Base-by-base conservation (phyloP, 2,113 vertebrate genomes). In the Micromys minutus region DNA sequence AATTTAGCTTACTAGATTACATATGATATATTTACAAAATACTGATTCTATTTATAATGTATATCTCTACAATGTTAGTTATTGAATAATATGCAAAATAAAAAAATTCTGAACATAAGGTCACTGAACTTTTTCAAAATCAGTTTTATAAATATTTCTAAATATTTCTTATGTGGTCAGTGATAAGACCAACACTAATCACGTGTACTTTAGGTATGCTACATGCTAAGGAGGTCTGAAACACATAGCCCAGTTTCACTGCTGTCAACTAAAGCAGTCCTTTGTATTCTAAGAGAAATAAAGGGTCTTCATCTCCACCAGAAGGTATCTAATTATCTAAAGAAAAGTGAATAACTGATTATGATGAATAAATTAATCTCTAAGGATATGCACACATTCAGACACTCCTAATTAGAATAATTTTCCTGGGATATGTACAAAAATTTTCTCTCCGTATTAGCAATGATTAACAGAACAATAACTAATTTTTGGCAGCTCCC, bases 281-380 rank as follows among this genome's bases (percentile, higher is more conserved):
- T 94, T 81, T 96, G 97, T 91, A 94, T 96, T 98, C 76, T 91
- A 95, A 95, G 92, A 97, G 97, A 98, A 98, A 94, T 94, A 95
- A 97, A 97, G 95, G 80, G 97, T 98, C 96, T 98, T 98, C 89
- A 65, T 97, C 94, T 97, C 93, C 72, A 98, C 84, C 74, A 98
- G 94, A 97, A 98, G 90, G 96, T 97, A 96, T 97, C 97, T 98
- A 98, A 98, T 98, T 98, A 98, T 98, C 97, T 98, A 98, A 98
- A 98, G 96, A 97, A 98, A 98, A 98, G 98, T 98, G 98, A 98
- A 98, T 98, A 98, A 99, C 98, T 98, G 98, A 98, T 98, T 98
- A 97, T 97, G 97, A 98, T 98, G 98, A 98, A 98, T 98, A 98
- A 98, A 99, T 98, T 98, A 98, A 98, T 98, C 98, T 98, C 98